Base-by-base conservation (phyloP, 2,888 invertebrate genomes). In the Noctua comes region DNA sequence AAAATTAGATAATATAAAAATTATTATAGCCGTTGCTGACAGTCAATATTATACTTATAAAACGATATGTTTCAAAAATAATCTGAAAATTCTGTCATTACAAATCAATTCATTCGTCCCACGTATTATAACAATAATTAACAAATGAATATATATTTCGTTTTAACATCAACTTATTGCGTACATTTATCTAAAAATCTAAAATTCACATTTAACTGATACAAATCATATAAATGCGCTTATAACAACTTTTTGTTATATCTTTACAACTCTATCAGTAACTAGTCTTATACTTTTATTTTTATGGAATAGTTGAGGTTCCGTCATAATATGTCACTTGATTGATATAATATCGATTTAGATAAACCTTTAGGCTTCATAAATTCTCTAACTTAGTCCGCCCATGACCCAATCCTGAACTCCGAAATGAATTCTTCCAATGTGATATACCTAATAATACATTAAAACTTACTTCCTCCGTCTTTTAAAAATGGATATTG, bases 231-330 rank as follows among this genome's bases (percentile, higher is more conserved):
- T 76, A 84, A 84, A 80, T 84, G 76, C 79, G 21, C 80, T 83
- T 84, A 78, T 84, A 86, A 80, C 84, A 87, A 80, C 21, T 51
- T 76, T 80, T 88, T 78, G 43, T 75, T 80, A 70, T 87, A 71
- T 65, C 71, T 88, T 86, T 88, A 89, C 84, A 86, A 72, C 68
- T 64, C 83, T 88, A 88, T 83, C 65, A 27, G 62, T 89, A 86
- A 51, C 88, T 88, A 88, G 77, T 89, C 88, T 88, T 89, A 88
- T 77, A 76, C 36, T 64, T 76, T 80, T 81, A 79, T 80, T 77
- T 78, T 73, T 85, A 74, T 70, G 73, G 81, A 69, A 36, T 74
- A 73, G 79, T 82, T 62, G 21, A 79, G 70, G 70, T 65, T 62
- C 78, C 69, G 54, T 71, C 74, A 76, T 79, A 80, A 64, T 62